A percentile compares a stretch with the other conserved stretches of the same genome.
Evolutionary conservation across 2,797 vertebrate species (phyloP).

Genomic region (Pseudochromis fuscus): DNA sequence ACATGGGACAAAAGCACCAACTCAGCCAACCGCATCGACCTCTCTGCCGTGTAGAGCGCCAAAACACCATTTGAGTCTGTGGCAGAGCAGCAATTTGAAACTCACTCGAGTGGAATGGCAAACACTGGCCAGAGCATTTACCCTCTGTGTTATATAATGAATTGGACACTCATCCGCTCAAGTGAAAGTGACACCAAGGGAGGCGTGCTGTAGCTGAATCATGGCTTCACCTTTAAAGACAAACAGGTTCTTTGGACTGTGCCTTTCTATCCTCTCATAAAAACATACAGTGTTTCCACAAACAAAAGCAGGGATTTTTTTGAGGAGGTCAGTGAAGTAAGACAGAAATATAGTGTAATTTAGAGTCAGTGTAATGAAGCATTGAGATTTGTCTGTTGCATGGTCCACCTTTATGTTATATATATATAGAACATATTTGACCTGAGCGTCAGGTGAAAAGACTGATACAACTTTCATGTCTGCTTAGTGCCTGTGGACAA

Average conservation of each 20-base stretch:
- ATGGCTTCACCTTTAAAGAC: conserved; percentile 58
- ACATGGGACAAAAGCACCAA: conserved; percentile 96
- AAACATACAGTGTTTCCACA: conserved; percentile 34
- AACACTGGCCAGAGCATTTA: conserved; percentile 63
- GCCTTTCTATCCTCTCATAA: conserved; percentile 51
- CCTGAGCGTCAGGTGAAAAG: conserved; percentile 1
- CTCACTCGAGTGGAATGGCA: conserved; percentile 55
- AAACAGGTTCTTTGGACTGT: conserved; percentile 73
- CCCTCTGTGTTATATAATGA: conserved; percentile 44
- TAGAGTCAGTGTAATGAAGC: conserved; percentile 14
- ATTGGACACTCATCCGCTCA: conserved; percentile 40
- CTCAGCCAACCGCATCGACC: conserved; percentile 92
- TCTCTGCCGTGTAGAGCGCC: conserved; percentile 90
- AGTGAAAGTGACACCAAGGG: conserved; percentile 42
- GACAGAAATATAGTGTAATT: conserved; percentile 16
- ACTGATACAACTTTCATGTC: background rate
- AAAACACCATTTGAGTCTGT: conserved; percentile 10
- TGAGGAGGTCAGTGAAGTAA: conserved; percentile 36
- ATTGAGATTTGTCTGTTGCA: conserved; percentile 16
- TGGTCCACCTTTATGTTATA: conserved; percentile 10
- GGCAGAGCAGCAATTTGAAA: conserved; percentile 29
- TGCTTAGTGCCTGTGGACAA: background rate
- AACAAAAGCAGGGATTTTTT: conserved; percentile 26
- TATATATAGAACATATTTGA: conserved; percentile 1
- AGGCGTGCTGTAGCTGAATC: conserved; percentile 31